Conservation (phyloP, 2,113 vertebrate species). For the Turnix velox region DNA sequence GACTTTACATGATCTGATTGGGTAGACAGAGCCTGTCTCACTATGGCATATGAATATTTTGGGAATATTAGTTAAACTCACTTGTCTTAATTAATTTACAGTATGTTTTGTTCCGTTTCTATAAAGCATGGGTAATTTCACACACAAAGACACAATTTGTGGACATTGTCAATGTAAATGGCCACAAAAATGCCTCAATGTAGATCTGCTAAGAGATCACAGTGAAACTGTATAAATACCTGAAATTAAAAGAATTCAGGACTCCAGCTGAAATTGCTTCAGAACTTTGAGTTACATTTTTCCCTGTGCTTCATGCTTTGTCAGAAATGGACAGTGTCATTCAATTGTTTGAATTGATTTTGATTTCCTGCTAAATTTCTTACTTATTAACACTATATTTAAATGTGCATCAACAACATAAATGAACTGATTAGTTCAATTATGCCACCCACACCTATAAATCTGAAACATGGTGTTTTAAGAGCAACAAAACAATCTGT, state of each 20-base stretch:
- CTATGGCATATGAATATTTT: background rate
- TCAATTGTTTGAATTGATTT: background rate
- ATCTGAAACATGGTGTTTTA: constrained; percentile 38
- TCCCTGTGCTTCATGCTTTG: background rate
- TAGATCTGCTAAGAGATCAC: background rate
- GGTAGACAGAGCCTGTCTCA: background rate
- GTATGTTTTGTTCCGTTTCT: background rate
- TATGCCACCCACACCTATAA: constrained; percentile 66
- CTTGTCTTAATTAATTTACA: background rate
- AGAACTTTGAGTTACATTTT: background rate
- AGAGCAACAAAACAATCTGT: constrained; percentile 63
- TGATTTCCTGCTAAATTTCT: background rate
- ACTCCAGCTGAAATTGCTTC: background rate
- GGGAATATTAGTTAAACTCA: background rate
- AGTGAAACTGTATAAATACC: background rate
- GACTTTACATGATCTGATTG: background rate
- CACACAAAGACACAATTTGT: background rate
- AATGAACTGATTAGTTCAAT: constrained; percentile 68
- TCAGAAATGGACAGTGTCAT: background rate
- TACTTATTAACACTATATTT: constrained; percentile 43
- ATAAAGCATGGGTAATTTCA: background rate
- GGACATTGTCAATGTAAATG: background rate
- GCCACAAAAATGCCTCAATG: background rate
- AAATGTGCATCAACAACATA: constrained; percentile 46
- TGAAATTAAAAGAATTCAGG: background rate